These are phyloP conservation scores for Ciconia boyciana DNA, from an alignment of 2,113 vertebrate genomes.

Conservation along the genomic window DNA sequence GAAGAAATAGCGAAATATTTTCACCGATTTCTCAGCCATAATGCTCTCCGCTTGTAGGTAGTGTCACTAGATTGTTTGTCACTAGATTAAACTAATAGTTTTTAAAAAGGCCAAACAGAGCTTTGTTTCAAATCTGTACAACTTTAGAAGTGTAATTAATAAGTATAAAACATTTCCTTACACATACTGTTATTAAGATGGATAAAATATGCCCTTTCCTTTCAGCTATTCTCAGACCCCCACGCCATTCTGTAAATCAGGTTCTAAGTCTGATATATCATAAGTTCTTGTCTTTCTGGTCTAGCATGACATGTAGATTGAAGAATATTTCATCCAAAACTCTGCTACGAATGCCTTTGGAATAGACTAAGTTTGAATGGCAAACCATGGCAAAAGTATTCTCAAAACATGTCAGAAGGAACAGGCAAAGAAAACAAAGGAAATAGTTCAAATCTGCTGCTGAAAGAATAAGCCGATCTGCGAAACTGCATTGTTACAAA, in stretches of 20 bases:
- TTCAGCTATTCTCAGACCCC: neutral
- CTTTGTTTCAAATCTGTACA: neutral
- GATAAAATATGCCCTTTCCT: neutral
- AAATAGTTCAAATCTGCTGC: neutral
- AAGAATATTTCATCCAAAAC: neutral
- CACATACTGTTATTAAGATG: neutral
- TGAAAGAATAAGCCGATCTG: neutral
- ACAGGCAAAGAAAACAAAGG: neutral
- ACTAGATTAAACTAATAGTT: neutral
- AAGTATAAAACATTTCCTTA: neutral
- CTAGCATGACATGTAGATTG: neutral
- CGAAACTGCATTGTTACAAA: neutral
- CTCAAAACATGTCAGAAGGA: neutral
- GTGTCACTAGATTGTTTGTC: neutral
- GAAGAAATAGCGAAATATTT: neutral
- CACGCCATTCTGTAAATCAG: neutral
- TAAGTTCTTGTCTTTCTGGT: neutral
- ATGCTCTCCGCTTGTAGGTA: neutral
- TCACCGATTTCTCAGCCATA: neutral
- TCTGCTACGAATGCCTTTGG: neutral
- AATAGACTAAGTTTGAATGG: neutral
- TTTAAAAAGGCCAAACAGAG: neutral
- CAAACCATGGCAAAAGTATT: neutral
- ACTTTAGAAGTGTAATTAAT: neutral
- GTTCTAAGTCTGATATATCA: neutral